Base-by-base conservation (phyloP, 2,797 vertebrate genomes). In the Kryptolebias ocellatus region DNA sequence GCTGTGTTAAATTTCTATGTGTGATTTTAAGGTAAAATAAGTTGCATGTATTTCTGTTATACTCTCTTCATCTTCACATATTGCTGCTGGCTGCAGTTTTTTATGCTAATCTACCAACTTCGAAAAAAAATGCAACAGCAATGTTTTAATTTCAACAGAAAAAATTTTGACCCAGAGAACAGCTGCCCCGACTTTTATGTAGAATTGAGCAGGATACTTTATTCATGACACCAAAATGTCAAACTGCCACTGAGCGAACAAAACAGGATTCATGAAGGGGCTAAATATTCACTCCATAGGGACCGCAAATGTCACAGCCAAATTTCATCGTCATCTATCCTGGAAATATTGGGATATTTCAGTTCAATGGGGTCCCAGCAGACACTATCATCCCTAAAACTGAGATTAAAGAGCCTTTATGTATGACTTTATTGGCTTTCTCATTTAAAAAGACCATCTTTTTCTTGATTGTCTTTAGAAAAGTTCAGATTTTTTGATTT, bases 211-310 rank as follows among this genome's bases (percentile, higher is more conserved):
- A 45, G 24, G 3, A 20, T 49, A 42, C 15, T 63, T 53, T 44
- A 53, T 24, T 53, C n/a, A 46, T 53, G 49, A 68, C 2, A 58
- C 47, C 24, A 52, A 61, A 55, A 53, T 54, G 17, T 63, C 51
- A 60, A 63, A 34, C 14, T 29, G 46, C 51, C 0, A 31, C 27
- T 7, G 24, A 58, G 60, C 29, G 53, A 29, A 53, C 68, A 46
- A 50, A 70, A 18, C 55, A 15, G 49, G 1, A 27, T 31, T 31
- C 31, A 72, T 31, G 61, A 59, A 44, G 15, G 5, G 39, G 39
- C n/a, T 56, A 44, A 45, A 34, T 52, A 51, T 53, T 66, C 57
- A 31, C 29, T 18, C 16, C 11, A 16, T 28, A 12, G 27, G 16
- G 24, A 44, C 14, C 31, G 5, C 29, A 53, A 71, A 53, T 53